Evolutionary conservation across 2,888 invertebrate genomes (phyloP), one percentile per base, ranked within the genome.

Genomic region (Drosophila melanosoma): DNA sequence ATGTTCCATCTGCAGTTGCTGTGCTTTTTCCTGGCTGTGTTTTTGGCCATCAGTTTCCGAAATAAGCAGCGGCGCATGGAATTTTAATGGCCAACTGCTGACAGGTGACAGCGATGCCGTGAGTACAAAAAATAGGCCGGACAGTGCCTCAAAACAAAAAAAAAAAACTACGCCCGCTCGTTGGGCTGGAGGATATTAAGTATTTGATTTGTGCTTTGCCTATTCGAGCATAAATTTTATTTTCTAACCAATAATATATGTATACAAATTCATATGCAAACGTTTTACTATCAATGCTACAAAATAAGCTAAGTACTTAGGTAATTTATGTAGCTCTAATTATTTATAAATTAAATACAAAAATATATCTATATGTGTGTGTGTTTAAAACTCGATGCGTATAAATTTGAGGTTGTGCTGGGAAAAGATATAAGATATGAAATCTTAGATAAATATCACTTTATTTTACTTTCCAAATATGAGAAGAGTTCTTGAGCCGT

Each of bases 61-160:
- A 91, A 91, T 63, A 92, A 91, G 61, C 91, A 91, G 77, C 73
- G 91, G 45, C 92, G 91, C 42, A 79, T 91, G 91, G 86, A 91
- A 65, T 91, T 91, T 81, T 91, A 91, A 81, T 69, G 66, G 51
- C 53, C 70, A 59, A 58, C 67, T 57, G 15, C 12, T 12, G 17
- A 40, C 32, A 23, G 56, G 51, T 52, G 64, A 45, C 36, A 45
- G 53, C 62, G 35, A 54, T 32, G 68, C 59, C 71, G 49, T 49
- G 49, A 89, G 89, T 89, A 86, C 89, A 79, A 82, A 74, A 74
- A 60, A 42, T 42, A 29, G 62, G 66, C 51, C 42, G 36, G n/a
- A 49, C n/a, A 20, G 15, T 20, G 58, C 26, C 53, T 45, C 38
- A 4, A 56, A n/a, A n/a, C n/a, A n/a, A n/a, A n/a, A n/a, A n/a